Evolutionary conservation across 2,888 invertebrate species (phyloP), one percentile per base, ranked within the genome.

Genomic region (Phymatocera aterrima): DNA sequence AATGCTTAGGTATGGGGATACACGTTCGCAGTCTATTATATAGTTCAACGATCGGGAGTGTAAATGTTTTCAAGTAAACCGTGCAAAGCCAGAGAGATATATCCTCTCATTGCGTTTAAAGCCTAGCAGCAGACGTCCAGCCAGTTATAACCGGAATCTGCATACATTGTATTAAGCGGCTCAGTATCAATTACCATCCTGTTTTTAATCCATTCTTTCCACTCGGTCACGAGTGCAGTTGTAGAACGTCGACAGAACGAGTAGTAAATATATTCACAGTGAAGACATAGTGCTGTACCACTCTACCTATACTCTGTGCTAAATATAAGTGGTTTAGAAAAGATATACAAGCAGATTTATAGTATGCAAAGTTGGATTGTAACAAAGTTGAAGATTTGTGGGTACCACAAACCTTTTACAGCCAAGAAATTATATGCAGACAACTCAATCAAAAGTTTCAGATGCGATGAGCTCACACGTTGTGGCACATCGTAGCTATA

Each of bases 131-230:
- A 68, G 43, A 15, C 15, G 15, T n/a, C n/a, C 3, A 57, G 51
- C 31, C 34, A 72, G 72, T 51, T 72, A 34, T 51, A 72, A 51
- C 72, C 72, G 72, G 72, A 72, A 51, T 72, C 43, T 51, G 28
- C 43, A 72, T 40, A 72, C 48, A 72, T 72, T 72, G 72, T 72
- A 51, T 72, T 28, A 72, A 46, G 51, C 43, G 12, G 28, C 34
- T 28, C 31, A 28, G 51, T 72, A 72, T 72, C 72, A 72, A 72
- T 72, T 72, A 72, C 72, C 51, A 51, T 72, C 72, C 72, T 51
- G 48, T 72, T 72, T 51, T 34, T 48, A 31, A 72, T 72, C 48
- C 72, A 72, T 51, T 48, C 31, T 34, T 18, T 18, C 31, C 31
- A 18, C 68, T 68, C 8, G 51, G 48, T 72, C 34, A 28, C 46